Base-by-base conservation (phyloP, 2,888 invertebrate genomes). In the Maniola hyperantus region DNA sequence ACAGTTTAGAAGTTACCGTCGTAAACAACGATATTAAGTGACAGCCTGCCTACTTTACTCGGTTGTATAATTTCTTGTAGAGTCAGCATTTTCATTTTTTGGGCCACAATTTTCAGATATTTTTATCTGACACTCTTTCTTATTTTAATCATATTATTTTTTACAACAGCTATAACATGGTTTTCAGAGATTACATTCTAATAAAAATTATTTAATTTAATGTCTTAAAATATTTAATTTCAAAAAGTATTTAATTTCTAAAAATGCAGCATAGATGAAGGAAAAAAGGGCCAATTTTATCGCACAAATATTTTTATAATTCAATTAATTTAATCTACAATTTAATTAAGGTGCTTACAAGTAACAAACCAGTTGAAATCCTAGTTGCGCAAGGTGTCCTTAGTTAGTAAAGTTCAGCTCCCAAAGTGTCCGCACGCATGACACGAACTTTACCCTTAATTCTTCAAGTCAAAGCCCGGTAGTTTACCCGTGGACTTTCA, bases 11-110 rank as follows among this genome's bases (percentile, higher is more conserved):
- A 85, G 79, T 84, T 80, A 74, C 76, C 73, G 70, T 73, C 80
- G 81, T 87, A 87, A 86, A 88, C 85, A 87, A 83, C 72, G 78
- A 81, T 84, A 84, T 86, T 83, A 80, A 77, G 74, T 71, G 65
- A 74, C 68, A 68, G 59, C 48, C 61, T 51, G 62, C 39, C 64
- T 71, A 44, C 61, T 66, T 36, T 64, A 57, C 48, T 65, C 54
- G 53, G 58, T 66, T 70, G 69, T 72, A 70, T 64, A 48, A 63
- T 63, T 54, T 48, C 15, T 53, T 20, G 51, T 26, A 51, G n/a
- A 53, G 34, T 65, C 55, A 60, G n/a, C 15, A 57, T 15, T 57
- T 57, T 50, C 15, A 36, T 42, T 18, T 26, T 36, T 42, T 13
- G 13, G 54, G 15, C 13, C 1, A 46, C 2, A 51, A 61, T 42